A percentile compares a stretch with the other conserved stretches of the same genome.
Conservation (phyloP, 2,797 vertebrate species). For the Sebastes steindachneri region DNA sequence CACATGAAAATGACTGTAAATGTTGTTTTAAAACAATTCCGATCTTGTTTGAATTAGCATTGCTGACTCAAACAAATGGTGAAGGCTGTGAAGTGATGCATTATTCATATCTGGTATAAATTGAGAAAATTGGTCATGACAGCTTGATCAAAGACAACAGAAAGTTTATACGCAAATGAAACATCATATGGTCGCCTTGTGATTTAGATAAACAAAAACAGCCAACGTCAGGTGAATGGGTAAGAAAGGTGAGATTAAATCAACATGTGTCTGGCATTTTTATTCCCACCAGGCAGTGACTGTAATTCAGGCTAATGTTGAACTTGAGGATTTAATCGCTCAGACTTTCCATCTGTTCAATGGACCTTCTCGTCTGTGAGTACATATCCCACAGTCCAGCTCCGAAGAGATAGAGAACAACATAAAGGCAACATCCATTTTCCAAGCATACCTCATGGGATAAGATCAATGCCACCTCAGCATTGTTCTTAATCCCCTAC, state of each 20-base stretch:
- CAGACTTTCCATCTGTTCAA: neutral
- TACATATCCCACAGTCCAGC: neutral
- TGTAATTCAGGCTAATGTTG: neutral
- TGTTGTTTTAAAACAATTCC: conserved; percentile 7
- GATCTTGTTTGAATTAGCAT: conserved; percentile 6
- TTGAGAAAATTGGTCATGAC: conserved; percentile 28
- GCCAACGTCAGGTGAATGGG: neutral
- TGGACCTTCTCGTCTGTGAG: neutral
- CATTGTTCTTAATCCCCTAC: conserved; percentile 33
- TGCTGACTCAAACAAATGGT: neutral
- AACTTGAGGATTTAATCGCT: neutral
- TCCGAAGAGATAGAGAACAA: neutral
- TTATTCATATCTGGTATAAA: conserved; percentile 35
- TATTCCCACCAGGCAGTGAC: neutral
- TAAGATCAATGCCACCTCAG: conserved; percentile 15
- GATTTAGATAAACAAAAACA: conserved; percentile 37
- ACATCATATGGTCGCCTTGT: conserved; percentile 17
- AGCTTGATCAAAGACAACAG: conserved; percentile 39
- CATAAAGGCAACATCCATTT: neutral
- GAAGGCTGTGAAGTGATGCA: conserved; percentile 5
- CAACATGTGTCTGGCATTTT: conserved; percentile 29
- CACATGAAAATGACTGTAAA: neutral
- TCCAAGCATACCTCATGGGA: neutral
- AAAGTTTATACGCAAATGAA: conserved; percentile 16
- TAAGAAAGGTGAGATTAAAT: conserved; percentile 29